These are phyloP conservation scores for Helogale parvula DNA, from an alignment of 2,113 vertebrate genomes.

Conservation along the genomic window DNA sequence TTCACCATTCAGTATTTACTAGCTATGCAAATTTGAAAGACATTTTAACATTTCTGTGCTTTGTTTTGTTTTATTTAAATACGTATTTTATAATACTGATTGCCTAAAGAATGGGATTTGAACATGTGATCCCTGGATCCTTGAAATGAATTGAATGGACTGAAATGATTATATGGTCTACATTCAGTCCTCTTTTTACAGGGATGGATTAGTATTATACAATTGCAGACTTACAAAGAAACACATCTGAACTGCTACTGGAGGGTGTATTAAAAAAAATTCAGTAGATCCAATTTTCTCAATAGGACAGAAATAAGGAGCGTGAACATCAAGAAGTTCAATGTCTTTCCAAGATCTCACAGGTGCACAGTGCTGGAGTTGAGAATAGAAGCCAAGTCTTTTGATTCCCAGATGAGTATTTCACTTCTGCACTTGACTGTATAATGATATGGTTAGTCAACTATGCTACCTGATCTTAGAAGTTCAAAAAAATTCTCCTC, in stretches of 20 bases:
- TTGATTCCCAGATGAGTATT: background rate
- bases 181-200: background rate
- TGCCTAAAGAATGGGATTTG: background rate
- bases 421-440: background rate
- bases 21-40: background rate
- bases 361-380: background rate
- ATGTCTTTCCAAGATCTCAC: background rate
- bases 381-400: background rate
- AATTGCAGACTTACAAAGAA: background rate
- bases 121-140: background rate
- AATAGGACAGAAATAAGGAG: background rate
- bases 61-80: background rate
- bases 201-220: background rate
- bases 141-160: constrained; percentile 6
- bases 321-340: background rate
- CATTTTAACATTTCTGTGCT: background rate
- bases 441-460: background rate
- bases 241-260: background rate
- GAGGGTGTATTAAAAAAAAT: background rate
- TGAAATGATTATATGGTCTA: background rate
- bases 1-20: background rate
- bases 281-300: background rate
- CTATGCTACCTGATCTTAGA: background rate
- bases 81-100: background rate
- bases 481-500: background rate